Evolutionary conservation across 1,140 invertebrate species (phyloP).

Genomic region (Helicoverpa armigera): DNA sequence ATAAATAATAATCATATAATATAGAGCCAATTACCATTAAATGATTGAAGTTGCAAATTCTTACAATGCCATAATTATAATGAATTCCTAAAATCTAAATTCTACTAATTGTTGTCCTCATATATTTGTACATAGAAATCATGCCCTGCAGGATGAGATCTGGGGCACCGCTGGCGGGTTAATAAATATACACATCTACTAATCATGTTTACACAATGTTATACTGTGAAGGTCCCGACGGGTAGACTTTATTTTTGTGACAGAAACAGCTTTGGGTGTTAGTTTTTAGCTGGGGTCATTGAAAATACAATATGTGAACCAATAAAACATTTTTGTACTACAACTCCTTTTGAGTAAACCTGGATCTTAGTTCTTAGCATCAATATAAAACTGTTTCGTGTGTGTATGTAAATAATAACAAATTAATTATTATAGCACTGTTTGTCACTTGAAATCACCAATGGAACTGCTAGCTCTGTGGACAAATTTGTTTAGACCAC

Average conservation of each 20-base stretch:
- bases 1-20: conserved; percentile 60
- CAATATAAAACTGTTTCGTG: conserved; percentile 60
- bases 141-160: conserved; percentile 10
- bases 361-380: conserved; percentile 58
- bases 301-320: conserved; percentile 1
- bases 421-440: conserved; percentile 69
- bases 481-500: conserved; percentile 73
- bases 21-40: conserved; percentile 62
- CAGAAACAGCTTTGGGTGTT: conserved; percentile 61
- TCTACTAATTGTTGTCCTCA: conserved; percentile 18
- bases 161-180: conserved; percentile 74
- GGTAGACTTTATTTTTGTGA: conserved; percentile 54
- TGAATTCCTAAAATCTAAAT: conserved; percentile 39
- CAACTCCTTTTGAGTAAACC: conserved; percentile 50
- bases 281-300: conserved; percentile 44
- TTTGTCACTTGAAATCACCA: conserved; percentile 76
- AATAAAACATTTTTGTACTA: conserved; percentile 13
- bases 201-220: conserved; percentile 52
- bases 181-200: conserved; percentile 42
- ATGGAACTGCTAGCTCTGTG: conserved; percentile 73
- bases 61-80: conserved; percentile 62
- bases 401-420: conserved; percentile 68
- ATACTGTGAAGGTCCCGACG: conserved; percentile 47
- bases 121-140: conserved; percentile 40
- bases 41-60: conserved; percentile 68